Percentiles rank a stretch among this genome's conserved stretches.
Evolutionary conservation across 2,797 vertebrate species (phyloP).

Genomic region (Tapirus indicus): DNA sequence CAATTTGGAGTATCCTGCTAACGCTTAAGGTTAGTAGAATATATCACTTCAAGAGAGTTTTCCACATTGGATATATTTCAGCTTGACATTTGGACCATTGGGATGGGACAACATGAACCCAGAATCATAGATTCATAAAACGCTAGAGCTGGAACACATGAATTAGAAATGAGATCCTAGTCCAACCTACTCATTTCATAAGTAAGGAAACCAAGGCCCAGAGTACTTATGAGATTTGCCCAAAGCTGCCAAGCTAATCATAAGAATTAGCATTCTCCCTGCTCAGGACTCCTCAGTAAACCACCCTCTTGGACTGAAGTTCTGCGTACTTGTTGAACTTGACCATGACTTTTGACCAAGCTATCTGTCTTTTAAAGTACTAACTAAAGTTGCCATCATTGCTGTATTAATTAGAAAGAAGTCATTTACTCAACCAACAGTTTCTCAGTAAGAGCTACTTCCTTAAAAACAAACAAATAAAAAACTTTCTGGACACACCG

Average conservation of each 20-base stretch:
- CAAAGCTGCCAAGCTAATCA: background rate
- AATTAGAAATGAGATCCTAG: conserved; percentile 9
- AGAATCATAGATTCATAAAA: background rate
- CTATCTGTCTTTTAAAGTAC: background rate
- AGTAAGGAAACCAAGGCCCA: background rate
- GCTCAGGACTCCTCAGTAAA: background rate
- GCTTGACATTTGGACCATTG: background rate
- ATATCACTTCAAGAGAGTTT: background rate
- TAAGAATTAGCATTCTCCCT: background rate
- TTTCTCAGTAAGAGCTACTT: background rate
- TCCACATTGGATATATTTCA: background rate
- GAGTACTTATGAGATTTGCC: background rate
- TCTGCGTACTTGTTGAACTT: background rate
- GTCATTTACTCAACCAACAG: background rate
- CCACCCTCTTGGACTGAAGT: background rate
- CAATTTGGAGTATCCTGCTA: background rate
- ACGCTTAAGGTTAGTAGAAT: background rate
- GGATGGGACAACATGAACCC: background rate
- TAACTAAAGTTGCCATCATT: background rate
- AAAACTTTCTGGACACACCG: background rate
- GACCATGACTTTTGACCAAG: background rate
- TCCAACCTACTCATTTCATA: background rate
- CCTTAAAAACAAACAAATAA: background rate
- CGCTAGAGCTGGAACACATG: background rate
- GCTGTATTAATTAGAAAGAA: conserved; percentile 35